Percentiles rank a stretch among this genome's conserved stretches.
phyloP scores from a whole-genome alignment of 2,888 invertebrate species.

The Caenorhabditis sp. region DNA sequence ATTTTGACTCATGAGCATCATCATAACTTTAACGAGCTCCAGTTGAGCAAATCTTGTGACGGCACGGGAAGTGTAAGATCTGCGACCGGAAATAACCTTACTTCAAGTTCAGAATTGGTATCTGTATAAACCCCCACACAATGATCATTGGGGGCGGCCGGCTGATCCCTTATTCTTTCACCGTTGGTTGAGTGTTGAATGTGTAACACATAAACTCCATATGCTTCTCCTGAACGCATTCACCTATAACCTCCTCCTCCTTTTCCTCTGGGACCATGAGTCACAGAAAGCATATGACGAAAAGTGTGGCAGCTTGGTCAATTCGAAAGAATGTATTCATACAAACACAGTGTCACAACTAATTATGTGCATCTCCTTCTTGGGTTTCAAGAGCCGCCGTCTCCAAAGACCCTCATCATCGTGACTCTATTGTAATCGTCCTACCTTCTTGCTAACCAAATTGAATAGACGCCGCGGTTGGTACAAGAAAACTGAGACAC shows the following conservation, averaged over 20 bases:
- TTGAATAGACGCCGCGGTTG: slow-evolving; percentile 42
- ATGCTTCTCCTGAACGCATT: neutral
- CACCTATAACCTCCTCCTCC: slow-evolving; percentile 18
- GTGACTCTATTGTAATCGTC: slow-evolving; percentile 53
- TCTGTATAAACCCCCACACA: neutral
- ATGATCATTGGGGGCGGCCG: neutral
- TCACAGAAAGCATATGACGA: slow-evolving; percentile 1
- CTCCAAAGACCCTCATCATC: slow-evolving; percentile 45
- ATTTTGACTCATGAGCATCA: slow-evolving; percentile 29
- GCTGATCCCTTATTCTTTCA: slow-evolving; percentile 11
- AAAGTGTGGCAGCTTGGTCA: neutral
- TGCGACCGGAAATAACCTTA: slow-evolving; percentile 24
- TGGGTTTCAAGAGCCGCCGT: slow-evolving; percentile 49
- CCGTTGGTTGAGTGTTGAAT: neutral
- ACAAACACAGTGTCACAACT: slow-evolving; percentile 20
- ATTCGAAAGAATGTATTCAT: neutral
- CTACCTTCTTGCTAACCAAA: slow-evolving; percentile 46
- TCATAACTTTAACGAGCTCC: slow-evolving; percentile 43
- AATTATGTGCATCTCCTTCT: slow-evolving; percentile 32
- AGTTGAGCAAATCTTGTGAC: slow-evolving; percentile 35
- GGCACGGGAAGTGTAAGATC: slow-evolving; percentile 9
- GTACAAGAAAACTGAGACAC: slow-evolving; percentile 45
- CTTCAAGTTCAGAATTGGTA: neutral
- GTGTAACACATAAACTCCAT: slow-evolving; percentile 16
- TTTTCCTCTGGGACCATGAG: neutral